Evolutionary conservation across 2,113 vertebrate species (phyloP).

Genomic region (Eulacestoma nigropectus): DNA sequence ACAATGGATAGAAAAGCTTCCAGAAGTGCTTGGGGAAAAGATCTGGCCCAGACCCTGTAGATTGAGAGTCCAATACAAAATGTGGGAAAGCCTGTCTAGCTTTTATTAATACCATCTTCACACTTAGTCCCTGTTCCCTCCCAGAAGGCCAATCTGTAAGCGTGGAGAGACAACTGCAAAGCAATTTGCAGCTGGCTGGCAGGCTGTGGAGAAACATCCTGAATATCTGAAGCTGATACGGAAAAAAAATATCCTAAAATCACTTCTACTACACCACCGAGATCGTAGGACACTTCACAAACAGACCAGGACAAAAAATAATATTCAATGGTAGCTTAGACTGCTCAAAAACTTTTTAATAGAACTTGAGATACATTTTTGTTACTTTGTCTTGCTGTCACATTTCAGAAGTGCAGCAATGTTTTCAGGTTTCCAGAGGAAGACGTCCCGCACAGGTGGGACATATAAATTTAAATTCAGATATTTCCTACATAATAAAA

Average conservation of each 20-base stretch:
- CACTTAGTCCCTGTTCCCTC: neutral
- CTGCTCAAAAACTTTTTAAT: neutral
- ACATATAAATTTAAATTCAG: neutral
- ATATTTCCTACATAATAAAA: neutral
- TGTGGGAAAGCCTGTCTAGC: slow-evolving; percentile 31
- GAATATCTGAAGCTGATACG: neutral
- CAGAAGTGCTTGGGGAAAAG: neutral
- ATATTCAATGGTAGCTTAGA: neutral
- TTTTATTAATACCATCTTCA: slow-evolving; percentile 52
- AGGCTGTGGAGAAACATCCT: slow-evolving; percentile 6
- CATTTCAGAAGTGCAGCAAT: neutral
- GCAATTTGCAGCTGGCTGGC: slow-evolving; percentile 41
- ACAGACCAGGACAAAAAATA: neutral
- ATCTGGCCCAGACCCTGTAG: neutral
- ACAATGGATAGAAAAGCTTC: neutral
- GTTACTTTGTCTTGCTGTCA: neutral
- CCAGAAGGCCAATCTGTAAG: slow-evolving; percentile 36
- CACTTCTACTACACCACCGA: neutral
- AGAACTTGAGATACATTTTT: neutral
- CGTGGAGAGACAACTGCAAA: neutral
- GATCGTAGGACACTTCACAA: neutral
- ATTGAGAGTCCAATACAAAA: neutral
- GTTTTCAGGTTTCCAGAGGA: neutral
- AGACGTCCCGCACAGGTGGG: neutral
- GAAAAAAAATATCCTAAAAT: neutral